Conservation (phyloP, 2,888 invertebrate species). For the Phengaris arion region DNA sequence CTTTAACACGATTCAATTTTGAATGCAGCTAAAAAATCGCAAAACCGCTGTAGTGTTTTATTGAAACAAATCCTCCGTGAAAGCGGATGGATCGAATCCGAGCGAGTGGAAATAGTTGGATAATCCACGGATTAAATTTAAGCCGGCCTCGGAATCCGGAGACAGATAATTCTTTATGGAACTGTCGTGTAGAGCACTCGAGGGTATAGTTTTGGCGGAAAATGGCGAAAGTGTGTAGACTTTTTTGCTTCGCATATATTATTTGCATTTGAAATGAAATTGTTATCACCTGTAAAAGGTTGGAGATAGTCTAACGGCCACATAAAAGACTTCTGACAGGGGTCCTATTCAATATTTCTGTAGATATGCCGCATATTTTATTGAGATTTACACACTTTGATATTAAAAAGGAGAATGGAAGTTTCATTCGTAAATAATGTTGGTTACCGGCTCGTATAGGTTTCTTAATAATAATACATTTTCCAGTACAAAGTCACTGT, state of each 20-base stretch:
- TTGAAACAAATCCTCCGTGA: conserved; percentile 10
- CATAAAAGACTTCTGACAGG: background rate
- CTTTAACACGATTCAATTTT: background rate
- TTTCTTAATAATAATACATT: no score
- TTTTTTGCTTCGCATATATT: background rate
- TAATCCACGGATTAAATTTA: conserved; percentile 16
- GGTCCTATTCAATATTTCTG: background rate
- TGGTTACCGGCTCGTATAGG: no score
- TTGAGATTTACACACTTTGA: background rate
- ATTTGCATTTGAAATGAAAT: conserved; percentile 7
- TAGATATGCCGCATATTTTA: background rate
- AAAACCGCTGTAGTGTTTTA: conserved; percentile 9
- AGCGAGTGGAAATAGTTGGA: conserved; percentile 21
- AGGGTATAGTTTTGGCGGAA: background rate
- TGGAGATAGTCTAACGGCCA: background rate
- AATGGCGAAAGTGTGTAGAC: conserved; percentile 1
- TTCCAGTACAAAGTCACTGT: background rate
- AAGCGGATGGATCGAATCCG: background rate
- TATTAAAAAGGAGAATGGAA: background rate
- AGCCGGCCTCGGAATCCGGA: background rate
- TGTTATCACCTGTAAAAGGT: background rate
- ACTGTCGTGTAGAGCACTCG: background rate
- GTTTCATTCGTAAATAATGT: background rate
- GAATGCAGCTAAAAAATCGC: background rate
- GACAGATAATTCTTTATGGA: conserved; percentile 28